Base-by-base conservation (phyloP, 2,888 invertebrate genomes). In the Drosophila nr. perissopoda region DNA sequence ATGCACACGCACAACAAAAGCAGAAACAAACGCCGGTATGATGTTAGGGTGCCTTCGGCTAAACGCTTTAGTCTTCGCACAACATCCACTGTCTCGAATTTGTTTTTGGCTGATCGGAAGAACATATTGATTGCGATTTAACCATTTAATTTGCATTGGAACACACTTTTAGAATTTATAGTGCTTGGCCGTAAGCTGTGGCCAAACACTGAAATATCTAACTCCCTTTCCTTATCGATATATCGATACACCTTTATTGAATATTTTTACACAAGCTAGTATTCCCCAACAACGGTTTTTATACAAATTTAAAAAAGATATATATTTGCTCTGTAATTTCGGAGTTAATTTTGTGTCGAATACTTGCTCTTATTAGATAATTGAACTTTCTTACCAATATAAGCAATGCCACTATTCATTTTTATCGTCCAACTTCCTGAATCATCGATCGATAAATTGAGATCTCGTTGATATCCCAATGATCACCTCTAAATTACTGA, bases 1-100 rank as follows among this genome's bases (percentile, higher is more conserved):
- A 95, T 94, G 78, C 95, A 94, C 59, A 94, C 82, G 64, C 95
- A 91, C n/a, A 95, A 91, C 18, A 95, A 75, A 4, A 92, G 79
- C 42, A 92, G 76, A 77, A 93, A 92, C 57, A 93, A 80, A 69
- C 92, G 92, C 49, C 92, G 91, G 83, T 93, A 93, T 2, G 93
- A 92, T 40, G 91, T 83, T 38, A 93, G 75, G 49, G 91, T 92
- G 33, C 92, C 91, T 62, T 93, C 93, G 36, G 90, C 83, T 38
- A 90, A 69, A n/a, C 93, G 89, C 72, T 91, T 92, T 5, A 92
- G 60, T 69, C 91, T 90, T 25, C 93, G 90, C 29, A 90, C 80
- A 51, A 92, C 73, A 75, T 93, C 93, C 40, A 88, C 88, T 29
- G 91, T 76, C 76, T 93, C 93, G 68, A 93, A 90, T 83, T 92